Percentiles rank a stretch among this genome's conserved stretches.
Conservation (phyloP, 2,113 vertebrate genomes). For the Scytalopus superciliaris region DNA sequence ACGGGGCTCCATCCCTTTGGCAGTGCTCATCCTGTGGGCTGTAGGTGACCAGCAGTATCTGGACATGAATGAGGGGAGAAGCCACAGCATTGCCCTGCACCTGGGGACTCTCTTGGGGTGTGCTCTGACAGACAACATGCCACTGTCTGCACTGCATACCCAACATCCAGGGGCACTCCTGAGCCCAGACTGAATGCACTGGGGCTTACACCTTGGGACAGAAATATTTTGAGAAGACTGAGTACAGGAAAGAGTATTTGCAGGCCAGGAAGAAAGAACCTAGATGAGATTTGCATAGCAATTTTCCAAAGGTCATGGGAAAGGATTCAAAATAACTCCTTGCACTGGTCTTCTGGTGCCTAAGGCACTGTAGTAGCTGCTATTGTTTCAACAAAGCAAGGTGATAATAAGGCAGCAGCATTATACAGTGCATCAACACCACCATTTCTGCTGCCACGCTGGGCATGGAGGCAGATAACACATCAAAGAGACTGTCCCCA, state of each 20-base stretch:
- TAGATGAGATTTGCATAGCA: background rate
- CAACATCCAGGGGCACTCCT: background rate
- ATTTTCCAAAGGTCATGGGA: constrained; percentile 16
- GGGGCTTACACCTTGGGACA: background rate
- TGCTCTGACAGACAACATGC: background rate
- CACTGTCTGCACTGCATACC: background rate
- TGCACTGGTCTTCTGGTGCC: background rate
- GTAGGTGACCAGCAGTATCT: background rate
- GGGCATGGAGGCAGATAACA: constrained; percentile 28
- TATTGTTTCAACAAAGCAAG: constrained; percentile 29
- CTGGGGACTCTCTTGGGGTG: background rate
- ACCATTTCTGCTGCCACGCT: background rate
- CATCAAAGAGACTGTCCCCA: constrained; percentile 30
- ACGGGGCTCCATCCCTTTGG: background rate
- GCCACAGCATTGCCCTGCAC: background rate
- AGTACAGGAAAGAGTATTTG: background rate
- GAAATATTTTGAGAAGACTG: background rate
- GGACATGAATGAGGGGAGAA: background rate
- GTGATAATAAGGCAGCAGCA: background rate
- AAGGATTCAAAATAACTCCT: constrained; percentile 15
- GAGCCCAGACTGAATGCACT: background rate
- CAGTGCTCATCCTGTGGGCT: background rate
- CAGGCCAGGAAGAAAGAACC: background rate
- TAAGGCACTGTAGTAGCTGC: background rate
- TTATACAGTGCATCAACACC: background rate